Percentiles rank a stretch among this genome's conserved stretches.
These are phyloP conservation scores for Hemiprocne comata DNA, from an alignment of 2,113 vertebrate genomes.

Conservation along the genomic window DNA sequence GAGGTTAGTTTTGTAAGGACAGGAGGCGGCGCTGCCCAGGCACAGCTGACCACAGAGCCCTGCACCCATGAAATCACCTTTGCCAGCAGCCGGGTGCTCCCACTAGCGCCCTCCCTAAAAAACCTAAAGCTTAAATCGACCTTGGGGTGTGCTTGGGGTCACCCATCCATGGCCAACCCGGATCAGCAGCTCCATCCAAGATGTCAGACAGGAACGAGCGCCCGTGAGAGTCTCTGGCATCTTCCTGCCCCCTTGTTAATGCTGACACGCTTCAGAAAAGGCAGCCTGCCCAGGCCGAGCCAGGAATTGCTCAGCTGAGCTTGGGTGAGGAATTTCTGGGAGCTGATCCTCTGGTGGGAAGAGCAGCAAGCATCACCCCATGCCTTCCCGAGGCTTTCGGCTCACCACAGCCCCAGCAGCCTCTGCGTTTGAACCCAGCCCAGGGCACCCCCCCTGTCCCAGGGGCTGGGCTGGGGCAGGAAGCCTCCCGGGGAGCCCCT, in stretches of 20 bases:
- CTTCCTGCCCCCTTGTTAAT: background rate
- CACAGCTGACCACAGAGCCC: background rate
- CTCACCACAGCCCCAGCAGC: background rate
- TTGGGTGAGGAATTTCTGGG: background rate
- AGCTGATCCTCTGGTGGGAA: background rate
- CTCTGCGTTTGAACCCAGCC: too few relatives aligned
- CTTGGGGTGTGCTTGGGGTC: rapidly evolving
- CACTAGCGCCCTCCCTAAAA: rapidly evolving
- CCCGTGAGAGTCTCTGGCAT: background rate
- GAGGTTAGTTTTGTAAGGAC: background rate
- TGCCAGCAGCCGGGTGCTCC: rapidly evolving
- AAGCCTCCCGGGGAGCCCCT: too few relatives aligned
- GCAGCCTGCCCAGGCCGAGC: rapidly evolving
- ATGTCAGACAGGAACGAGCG: too few relatives aligned
- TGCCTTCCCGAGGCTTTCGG: rapidly evolving
- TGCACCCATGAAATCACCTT: background rate
- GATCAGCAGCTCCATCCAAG: background rate
- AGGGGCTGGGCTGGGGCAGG: background rate
- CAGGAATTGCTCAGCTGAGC: rapidly evolving
- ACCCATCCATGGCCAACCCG: rapidly evolving
- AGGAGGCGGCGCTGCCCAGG: background rate
- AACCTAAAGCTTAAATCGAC: background rate
- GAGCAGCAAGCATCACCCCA: rapidly evolving
- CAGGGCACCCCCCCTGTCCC: background rate
- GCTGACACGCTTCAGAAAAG: rapidly evolving